phyloP scores from a whole-genome alignment of 2,113 vertebrate species.

The Prolemur simus region DNA sequence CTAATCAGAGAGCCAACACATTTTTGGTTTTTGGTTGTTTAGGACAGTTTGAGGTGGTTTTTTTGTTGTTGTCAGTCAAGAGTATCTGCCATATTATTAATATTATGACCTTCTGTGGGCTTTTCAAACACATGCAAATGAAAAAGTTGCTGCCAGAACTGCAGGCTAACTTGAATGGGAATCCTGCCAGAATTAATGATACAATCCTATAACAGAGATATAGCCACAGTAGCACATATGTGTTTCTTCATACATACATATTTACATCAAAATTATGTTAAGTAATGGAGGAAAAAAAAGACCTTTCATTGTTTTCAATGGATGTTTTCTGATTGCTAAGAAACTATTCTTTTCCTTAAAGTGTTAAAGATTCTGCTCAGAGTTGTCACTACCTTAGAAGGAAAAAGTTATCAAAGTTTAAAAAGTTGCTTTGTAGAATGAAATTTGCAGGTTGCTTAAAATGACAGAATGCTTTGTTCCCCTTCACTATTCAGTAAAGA shows the following conservation, averaged over 20 bases:
- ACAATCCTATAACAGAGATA: neutral
- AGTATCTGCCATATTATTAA: neutral
- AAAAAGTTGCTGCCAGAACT: neutral
- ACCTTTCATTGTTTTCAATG: neutral
- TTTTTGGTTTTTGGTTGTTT: neutral
- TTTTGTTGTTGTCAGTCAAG: neutral
- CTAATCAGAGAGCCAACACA: fast-evolving
- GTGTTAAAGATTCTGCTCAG: neutral
- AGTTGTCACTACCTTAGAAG: neutral
- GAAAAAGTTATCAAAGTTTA: neutral
- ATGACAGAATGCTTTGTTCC: neutral
- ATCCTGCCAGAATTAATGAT: neutral
- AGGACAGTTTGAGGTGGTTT: neutral
- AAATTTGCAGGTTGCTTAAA: neutral
- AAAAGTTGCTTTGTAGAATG: neutral
- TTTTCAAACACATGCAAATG: neutral
- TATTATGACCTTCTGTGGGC: neutral
- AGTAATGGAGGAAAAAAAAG: neutral
- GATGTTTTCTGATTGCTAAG: neutral
- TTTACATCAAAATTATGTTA: neutral
- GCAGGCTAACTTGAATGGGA: neutral
- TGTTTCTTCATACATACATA: neutral
- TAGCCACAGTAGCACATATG: neutral
- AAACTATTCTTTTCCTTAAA: neutral
- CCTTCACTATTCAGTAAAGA: neutral